Percentiles rank a stretch among this genome's conserved stretches.
Evolutionary conservation across 1,140 invertebrate species (phyloP).

Genomic region (Zaprionus inermis): DNA sequence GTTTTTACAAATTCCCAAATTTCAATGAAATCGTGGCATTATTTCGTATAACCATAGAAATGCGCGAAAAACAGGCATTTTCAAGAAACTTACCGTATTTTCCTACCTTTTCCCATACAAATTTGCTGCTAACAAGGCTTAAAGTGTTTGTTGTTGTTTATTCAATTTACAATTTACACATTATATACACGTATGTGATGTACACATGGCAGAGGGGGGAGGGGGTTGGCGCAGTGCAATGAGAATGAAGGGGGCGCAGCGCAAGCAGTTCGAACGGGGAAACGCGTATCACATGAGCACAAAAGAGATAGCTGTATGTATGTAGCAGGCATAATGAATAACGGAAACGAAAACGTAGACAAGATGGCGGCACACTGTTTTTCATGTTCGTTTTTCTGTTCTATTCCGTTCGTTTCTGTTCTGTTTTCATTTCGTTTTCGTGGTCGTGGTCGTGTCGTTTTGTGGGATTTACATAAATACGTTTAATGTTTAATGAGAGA

Average conservation of each 20-base stretch:
- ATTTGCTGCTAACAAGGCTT: too few species aligned
- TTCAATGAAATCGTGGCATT: too few species aligned
- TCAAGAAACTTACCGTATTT: too few species aligned
- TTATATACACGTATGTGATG: conserved; percentile 42
- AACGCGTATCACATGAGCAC: conserved; percentile 75
- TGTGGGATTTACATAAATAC: conserved; percentile 68
- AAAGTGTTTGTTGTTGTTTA: conserved; percentile 20
- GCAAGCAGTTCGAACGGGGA: conserved; percentile 58
- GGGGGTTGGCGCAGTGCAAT: conserved; percentile 41
- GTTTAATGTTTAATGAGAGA: conserved; percentile 79
- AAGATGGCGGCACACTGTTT: conserved; percentile 47
- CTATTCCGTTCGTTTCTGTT: conserved; percentile 22
- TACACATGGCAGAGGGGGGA: conserved; percentile 6
- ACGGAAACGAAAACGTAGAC: conserved; percentile 21
- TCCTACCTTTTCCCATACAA: too few species aligned
- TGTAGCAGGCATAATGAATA: conserved; percentile 29
- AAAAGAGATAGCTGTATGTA: conserved; percentile 13
- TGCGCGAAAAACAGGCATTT: too few species aligned
- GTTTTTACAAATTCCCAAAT: too few species aligned
- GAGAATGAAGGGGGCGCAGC: conserved; percentile 44
- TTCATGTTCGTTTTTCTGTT: background rate
- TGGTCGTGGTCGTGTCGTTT: conserved; percentile 36
- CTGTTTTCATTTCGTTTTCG: conserved; percentile 6
- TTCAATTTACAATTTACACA: conserved; percentile 51
- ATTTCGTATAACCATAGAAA: too few species aligned